Conservation (phyloP, 2,888 invertebrate genomes). For the Agrotis segetum region DNA sequence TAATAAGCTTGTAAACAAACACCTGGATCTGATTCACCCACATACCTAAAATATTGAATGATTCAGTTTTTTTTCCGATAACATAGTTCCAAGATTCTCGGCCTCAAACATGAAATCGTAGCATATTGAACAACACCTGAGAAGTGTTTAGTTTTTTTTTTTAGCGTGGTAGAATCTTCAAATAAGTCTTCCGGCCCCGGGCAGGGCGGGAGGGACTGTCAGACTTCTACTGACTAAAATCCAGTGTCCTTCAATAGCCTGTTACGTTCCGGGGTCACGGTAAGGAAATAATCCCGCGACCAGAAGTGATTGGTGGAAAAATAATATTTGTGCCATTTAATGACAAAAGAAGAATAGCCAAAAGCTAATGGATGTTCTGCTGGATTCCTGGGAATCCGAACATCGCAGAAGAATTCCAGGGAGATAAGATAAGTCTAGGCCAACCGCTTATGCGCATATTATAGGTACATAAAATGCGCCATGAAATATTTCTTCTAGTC, state of each 20-base stretch:
- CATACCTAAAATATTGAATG: constrained; percentile 6
- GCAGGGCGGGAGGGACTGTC: no score
- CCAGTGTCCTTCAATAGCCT: no score
- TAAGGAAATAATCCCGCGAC: no score
- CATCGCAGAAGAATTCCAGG: not conserved
- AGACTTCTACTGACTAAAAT: no score
- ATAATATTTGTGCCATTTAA: not conserved
- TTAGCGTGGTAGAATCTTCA: no score
- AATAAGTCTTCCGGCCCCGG: no score
- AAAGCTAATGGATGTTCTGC: not conserved
- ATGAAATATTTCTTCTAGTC: not conserved
- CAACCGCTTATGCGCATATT: no score
- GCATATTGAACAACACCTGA: not conserved
- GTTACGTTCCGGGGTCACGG: no score
- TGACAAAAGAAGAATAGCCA: not conserved
- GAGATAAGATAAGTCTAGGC: not conserved
- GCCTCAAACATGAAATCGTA: not conserved
- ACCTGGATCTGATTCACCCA: constrained; percentile 2
- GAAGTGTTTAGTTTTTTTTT: no score
- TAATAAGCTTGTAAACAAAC: constrained; percentile 28
- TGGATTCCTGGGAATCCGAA: not conserved
- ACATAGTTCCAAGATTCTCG: no score
- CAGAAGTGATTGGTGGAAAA: not conserved
- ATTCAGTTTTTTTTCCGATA: not conserved
- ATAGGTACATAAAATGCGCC: not conserved